Percentiles rank a stretch among this genome's conserved stretches.
These are phyloP conservation scores for Scophthalmus maximus DNA, from an alignment of 2,113 vertebrate species.

Conservation along the genomic window DNA sequence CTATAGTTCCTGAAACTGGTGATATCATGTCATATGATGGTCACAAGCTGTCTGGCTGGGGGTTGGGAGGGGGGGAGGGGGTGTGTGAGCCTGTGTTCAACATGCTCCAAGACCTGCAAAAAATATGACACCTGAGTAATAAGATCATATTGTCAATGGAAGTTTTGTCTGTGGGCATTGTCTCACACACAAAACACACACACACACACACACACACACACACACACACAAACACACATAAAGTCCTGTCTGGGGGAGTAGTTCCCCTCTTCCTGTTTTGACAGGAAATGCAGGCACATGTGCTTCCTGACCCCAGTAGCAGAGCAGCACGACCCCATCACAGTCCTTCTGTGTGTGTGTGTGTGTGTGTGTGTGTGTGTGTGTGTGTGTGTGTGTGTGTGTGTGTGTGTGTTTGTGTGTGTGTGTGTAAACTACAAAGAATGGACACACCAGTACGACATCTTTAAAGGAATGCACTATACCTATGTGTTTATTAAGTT, in stretches of 20 bases:
- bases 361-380: conserved; percentile 2
- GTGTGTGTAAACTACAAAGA: neutral
- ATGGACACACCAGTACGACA: conserved; percentile 64
- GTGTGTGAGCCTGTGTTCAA: neutral
- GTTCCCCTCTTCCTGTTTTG: conserved; percentile 92
- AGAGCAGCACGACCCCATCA: conserved; percentile 43
- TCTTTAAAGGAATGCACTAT: neutral
- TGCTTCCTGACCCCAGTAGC: conserved; percentile 89
- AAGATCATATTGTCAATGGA: conserved; percentile 11
- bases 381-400: conserved; percentile 11
- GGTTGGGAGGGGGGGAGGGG: neutral
- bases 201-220: conserved; percentile 1
- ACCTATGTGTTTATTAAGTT: neutral
- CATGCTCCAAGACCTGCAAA: neutral
- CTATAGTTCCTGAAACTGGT: conserved; percentile 33
- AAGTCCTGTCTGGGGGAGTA: conserved; percentile 71
- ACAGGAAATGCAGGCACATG: conserved; percentile 95
- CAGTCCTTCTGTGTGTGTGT: conserved; percentile 14
- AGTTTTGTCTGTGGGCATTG: conserved; percentile 5
- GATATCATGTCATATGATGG: conserved; percentile 50
- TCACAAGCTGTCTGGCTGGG: conserved; percentile 36
- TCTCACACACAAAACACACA: conserved; percentile 14
- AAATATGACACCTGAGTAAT: conserved; percentile 4
- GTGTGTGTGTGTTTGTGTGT: neutral
- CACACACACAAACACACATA: neutral